A percentile compares a stretch with the other conserved stretches of the same genome.
phyloP scores from a whole-genome alignment of 1,140 invertebrate genomes.

The Atta colombica region DNA sequence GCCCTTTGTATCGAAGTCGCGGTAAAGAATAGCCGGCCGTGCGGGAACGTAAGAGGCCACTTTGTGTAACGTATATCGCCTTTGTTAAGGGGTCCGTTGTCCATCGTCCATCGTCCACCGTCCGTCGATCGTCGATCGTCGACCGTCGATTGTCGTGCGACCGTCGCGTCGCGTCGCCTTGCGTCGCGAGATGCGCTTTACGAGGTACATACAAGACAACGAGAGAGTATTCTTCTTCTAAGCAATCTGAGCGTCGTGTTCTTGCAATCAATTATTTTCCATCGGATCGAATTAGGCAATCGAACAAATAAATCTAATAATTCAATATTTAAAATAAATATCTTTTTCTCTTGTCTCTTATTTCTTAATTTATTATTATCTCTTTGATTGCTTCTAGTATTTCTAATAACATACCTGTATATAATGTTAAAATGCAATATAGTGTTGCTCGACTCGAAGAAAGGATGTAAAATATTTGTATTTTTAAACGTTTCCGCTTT shows the following conservation, averaged over 20 bases:
- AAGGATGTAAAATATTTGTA: neutral
- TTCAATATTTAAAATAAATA: neutral
- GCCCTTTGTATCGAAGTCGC: conserved; percentile 58
- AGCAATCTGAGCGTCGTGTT: neutral
- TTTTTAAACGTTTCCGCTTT: neutral
- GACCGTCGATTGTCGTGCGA: neutral
- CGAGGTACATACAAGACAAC: conserved; percentile 21
- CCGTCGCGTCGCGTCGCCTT: neutral
- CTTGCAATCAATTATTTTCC: conserved; percentile 11
- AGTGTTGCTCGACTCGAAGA: neutral
- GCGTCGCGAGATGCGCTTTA: conserved; percentile 19
- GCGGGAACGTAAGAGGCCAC: conserved; percentile 68
- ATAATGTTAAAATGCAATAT: neutral
- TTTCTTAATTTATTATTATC: neutral
- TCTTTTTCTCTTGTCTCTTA: neutral
- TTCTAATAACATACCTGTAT: neutral
- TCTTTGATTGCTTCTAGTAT: neutral
- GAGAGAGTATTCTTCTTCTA: neutral
- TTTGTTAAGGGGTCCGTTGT: conserved; percentile 74
- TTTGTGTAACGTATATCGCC: conserved; percentile 79
- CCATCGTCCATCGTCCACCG: conserved; percentile 37
- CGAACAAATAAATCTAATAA: too few relatives aligned
- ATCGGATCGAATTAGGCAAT: neutral
- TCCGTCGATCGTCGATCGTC: neutral
- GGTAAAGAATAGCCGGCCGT: conserved; percentile 74